These are phyloP conservation scores for Cyrtorhinus lividipennis DNA, from an alignment of 1,140 invertebrate genomes.

Conservation along the genomic window DNA sequence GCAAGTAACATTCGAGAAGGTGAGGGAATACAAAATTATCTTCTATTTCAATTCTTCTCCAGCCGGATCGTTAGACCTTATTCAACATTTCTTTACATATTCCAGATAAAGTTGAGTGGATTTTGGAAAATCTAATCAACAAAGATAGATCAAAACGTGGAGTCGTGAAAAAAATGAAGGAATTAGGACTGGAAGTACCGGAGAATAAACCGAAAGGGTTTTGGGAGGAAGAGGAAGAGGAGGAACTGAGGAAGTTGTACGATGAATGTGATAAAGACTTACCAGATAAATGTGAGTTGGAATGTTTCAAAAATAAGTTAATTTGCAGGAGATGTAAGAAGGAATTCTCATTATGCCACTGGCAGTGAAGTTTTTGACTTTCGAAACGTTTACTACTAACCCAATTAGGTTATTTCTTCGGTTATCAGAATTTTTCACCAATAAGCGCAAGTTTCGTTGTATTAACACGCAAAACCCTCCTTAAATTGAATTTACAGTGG, in stretches of 20 bases:
- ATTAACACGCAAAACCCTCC: no score
- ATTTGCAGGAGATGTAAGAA: no score
- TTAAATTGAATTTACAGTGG: background rate
- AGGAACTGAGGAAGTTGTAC: background rate
- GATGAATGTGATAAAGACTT: background rate
- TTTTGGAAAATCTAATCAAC: slow-evolving; percentile 18
- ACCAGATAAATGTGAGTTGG: background rate
- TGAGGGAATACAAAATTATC: background rate
- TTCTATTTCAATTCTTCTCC: no score
- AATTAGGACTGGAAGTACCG: slow-evolving; percentile 10
- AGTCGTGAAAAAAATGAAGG: slow-evolving; percentile 19
- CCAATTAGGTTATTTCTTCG: no score
- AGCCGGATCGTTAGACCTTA: no score
- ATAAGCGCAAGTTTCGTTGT: no score
- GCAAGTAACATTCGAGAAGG: slow-evolving; percentile 37
- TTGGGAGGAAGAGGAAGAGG: slow-evolving; percentile 4
- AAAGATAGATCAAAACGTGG: slow-evolving; percentile 12
- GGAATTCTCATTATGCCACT: no score
- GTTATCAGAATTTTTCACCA: no score
- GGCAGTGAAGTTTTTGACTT: no score
- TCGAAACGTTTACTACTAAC: no score
- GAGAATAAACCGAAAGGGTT: background rate
- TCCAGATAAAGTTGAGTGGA: slow-evolving; percentile 18
- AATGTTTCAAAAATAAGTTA: no score
- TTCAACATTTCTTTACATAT: no score